Base-by-base conservation (phyloP, 2,888 invertebrate species). In the Ophion ellenae region DNA sequence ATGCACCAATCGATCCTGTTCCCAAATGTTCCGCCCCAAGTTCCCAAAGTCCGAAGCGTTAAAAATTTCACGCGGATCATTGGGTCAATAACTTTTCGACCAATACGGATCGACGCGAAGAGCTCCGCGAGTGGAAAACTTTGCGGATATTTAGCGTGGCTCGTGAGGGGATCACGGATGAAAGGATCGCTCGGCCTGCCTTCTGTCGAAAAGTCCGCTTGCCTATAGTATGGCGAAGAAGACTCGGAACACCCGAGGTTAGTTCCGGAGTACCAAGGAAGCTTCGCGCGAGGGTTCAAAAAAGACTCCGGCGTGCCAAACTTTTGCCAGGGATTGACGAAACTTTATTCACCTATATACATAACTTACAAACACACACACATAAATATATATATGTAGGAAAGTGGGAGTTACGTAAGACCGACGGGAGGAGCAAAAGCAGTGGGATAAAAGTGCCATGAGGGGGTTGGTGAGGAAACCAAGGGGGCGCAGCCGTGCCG, bases 281-380 rank as follows among this genome's bases (percentile, higher is more conserved):
- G 70, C 63, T 66, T 81, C 20, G 36, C 69, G 45, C 53, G 71
- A 74, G 74, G 45, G 32, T 76, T 73, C 47, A 47, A 64, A 77
- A 66, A 78, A 64, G 47, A 57, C 73, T 76, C 61, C 74, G 78
- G 81, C 70, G 83, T 85, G 77, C 71, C 47, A 88, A 88, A 88
- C 80, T 88, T 88, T 88, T 75, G 69, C 81, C 61, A 17, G 59
- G 81, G 85, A 83, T 85, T 63, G 78, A 69, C 69, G 63, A 86
- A 87, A 87, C 83, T 87, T 86, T 85, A 66, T 83, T 69, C 85
- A 79, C 83, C 86, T 14, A 14, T 71, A 20, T n/a, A 67, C 57
- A 57, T 36, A 40, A 53, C 53, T 53, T 7, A 36, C 6, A 17
- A 3, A 20, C 6, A 17, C 57, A 20, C 24, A 32, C 17, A n/a